phyloP scores from a whole-genome alignment of 2,888 invertebrate species.

The Diarsia mendica region DNA sequence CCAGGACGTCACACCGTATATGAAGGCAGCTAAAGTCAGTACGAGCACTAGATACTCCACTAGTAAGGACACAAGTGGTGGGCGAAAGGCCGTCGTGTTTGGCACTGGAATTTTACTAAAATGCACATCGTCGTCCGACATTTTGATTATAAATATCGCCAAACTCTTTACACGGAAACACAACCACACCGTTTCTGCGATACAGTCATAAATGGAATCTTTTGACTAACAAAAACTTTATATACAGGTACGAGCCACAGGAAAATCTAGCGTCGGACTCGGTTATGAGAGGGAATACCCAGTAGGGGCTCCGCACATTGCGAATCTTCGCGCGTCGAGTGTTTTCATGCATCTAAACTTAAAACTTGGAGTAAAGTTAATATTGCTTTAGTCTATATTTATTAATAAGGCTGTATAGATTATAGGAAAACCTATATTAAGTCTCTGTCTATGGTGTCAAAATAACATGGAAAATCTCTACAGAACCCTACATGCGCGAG shows the following conservation, averaged over 20 bases:
- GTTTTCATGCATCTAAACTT: no score
- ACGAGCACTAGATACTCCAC: slow-evolving; percentile 45
- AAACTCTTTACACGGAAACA: slow-evolving; percentile 13
- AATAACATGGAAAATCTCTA: no score
- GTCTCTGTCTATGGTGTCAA: no score
- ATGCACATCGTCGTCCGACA: slow-evolving; percentile 52
- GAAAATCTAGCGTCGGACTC: slow-evolving; percentile 39
- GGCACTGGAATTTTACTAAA: slow-evolving; percentile 45
- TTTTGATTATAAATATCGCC: slow-evolving; percentile 21
- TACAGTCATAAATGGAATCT: slow-evolving; percentile 29
- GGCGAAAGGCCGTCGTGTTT: slow-evolving; percentile 47
- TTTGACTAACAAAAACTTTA: slow-evolving; percentile 31
- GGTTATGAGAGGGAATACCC: slow-evolving; percentile 13
- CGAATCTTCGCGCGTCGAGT: no score
- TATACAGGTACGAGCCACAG: slow-evolving; percentile 30
- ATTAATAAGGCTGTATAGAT: no score
- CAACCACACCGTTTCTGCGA: slow-evolving; percentile 41
- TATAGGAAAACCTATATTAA: no score
- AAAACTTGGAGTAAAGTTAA: no score
- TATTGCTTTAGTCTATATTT: no score
- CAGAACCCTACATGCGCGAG: no score
- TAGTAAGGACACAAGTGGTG: slow-evolving; percentile 34
- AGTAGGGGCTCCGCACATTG: slow-evolving; percentile 33
- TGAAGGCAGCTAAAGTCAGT: slow-evolving; percentile 41
- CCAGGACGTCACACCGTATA: slow-evolving; percentile 45